phyloP scores from a whole-genome alignment of 2,113 vertebrate genomes.

The Ciconia maguari region DNA sequence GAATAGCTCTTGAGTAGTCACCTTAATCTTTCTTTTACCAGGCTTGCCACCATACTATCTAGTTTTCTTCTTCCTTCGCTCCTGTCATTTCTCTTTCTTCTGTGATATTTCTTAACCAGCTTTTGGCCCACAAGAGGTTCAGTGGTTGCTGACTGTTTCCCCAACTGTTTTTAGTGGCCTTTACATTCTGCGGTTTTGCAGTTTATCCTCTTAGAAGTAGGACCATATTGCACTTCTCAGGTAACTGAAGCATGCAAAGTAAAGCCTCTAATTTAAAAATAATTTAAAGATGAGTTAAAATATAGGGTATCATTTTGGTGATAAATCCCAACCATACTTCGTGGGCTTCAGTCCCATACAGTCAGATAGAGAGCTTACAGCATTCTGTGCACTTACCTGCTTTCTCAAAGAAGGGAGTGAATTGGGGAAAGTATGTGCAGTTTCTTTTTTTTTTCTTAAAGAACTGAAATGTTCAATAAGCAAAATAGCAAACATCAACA shows the following conservation, averaged over 20 bases:
- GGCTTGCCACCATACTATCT: background rate
- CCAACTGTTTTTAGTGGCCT: background rate
- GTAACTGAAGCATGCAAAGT: background rate
- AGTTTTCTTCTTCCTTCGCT: background rate
- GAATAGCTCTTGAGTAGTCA: background rate
- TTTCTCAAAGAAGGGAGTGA: background rate
- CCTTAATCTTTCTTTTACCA: background rate
- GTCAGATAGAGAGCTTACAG: background rate
- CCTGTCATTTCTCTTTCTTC: background rate
- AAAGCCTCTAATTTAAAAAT: background rate
- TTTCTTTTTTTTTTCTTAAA: background rate
- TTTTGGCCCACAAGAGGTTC: background rate
- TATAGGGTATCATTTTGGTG: background rate
- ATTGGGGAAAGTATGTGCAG: rapidly evolving
- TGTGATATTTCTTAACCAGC: background rate
- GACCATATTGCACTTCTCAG: background rate
- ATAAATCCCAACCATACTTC: background rate
- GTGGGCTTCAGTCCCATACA: background rate
- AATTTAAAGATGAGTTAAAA: background rate
- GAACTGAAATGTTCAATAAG: background rate
- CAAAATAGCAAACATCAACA: background rate
- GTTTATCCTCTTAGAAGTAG: background rate
- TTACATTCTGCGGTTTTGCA: background rate
- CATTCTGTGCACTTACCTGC: background rate
- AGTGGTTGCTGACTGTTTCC: background rate